Base-by-base conservation (phyloP, 2,797 vertebrate species). In the Melanotaenia trifasciata region DNA sequence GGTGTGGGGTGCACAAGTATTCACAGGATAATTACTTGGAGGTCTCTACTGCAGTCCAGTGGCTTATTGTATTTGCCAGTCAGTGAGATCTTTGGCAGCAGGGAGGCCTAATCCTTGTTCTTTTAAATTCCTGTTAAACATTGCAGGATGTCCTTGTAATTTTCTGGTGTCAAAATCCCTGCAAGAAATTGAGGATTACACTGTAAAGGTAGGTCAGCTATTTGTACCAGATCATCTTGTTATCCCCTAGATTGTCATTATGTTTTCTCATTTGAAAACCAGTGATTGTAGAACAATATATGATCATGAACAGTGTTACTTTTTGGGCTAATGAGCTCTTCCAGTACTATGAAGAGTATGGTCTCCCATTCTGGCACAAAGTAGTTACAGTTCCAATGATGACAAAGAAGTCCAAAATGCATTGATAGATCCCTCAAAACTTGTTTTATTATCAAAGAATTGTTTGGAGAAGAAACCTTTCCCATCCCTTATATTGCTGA, bases 1-100 rank as follows among this genome's bases (percentile, higher is more conserved):
- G 72, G 68, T 79, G 80, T 72, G 72, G 67, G 71, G 33, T 5
- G 20, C 61, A 76, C 30, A 58, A 64, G 74, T 38, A 74, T 60
- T 56, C 65, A 28, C 58, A 14, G 50, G 84, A 84, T 78, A 87
- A 90, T 89, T 88, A 74, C 77, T 80, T 81, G 68, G 73, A 77
- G 81, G 78, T 87, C 79, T 84, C 73, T 40, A 47, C 64, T 67
- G 78, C 72, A 72, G 66, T 88, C 73, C 58, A 65, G 47, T 26
- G 35, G 67, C 40, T 73, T 73, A 72, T 82, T 87, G 73, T 74
- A 47, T 64, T 47, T 81, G 64, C 54, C 62, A 73, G 57, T 72
- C 68, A 62, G 64, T 61, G 24, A 71, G 74, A 69, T 59, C 10
- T 50, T 24, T 64, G 75, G 47, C 72, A 72, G 81, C 64, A 70